Evolutionary conservation across 2,797 vertebrate genomes (phyloP), one percentile per base, ranked within the genome.

Genomic region (Eleutherodactylus coqui): DNA sequence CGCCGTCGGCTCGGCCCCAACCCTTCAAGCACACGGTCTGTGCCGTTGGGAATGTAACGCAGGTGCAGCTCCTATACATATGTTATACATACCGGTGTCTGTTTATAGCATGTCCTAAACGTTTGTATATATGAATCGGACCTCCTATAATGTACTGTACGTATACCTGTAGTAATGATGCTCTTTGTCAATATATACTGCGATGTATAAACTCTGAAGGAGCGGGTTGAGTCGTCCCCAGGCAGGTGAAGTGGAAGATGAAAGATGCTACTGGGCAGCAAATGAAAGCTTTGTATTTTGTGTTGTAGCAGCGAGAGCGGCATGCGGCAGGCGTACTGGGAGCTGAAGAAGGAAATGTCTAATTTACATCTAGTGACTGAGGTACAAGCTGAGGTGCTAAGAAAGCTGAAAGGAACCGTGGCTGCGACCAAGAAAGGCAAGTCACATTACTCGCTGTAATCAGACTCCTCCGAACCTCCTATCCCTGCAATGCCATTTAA

Each of bases 321-420:
- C 17, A 3, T 92, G 84, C 93, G 94, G 11, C 92, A 94, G 86
- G 88, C 90, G 11, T 95, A 92, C 82, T 93, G 93, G 93, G 95
- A 96, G 77, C 90, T 96, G 91, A 94, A 93, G 92, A 94, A 90
- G 89, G 95, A 96, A 89, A 93, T 95, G 93, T 94, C 95, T 70
- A 94, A 93, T 89, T 89, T 96, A 89, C 93, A 87, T 88, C 89
- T 94, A 29, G 93, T 94, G 92, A 90, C 94, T 85, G 91, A 92
- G 83, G 82, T 92, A 90, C 95, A 96, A 91, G 89, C 92, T 51
- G 93, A 94, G 86, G 14, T 95, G 86, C 90, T 96, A 38, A 93
- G 75, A 81, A 95, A 94, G 90, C 89, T 95, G 92, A 93, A 91
- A 91, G 86, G 79, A 84, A 88, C 79, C 58, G 69, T 91, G 88